Base-by-base conservation (phyloP, 2,797 vertebrate genomes). In the Aulostomus chinensis region DNA sequence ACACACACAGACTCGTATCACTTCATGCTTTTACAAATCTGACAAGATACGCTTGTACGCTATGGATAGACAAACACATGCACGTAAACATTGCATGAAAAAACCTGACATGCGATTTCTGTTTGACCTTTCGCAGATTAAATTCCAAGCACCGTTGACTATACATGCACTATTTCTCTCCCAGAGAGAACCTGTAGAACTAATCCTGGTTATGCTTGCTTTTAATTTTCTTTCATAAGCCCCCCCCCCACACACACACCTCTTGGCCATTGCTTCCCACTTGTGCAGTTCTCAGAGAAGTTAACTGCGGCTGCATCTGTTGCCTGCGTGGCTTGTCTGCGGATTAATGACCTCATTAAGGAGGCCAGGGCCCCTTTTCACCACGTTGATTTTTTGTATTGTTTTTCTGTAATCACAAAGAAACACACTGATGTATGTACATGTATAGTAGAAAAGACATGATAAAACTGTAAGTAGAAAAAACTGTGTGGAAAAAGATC, bases 121-220 rank as follows among this genome's bases (percentile, higher is more conserved):
- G 30, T 58, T 54, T 79, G 78, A 87, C 79, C 72, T 86, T 85
- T 77, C 32, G 25, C 40, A 58, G 39, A 69, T 66, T 24, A 33
- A 33, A 58, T 43, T 62, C 21, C 16, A 17, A 11, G 20, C 11
- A 7, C 40, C 8, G 33, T 39, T 66, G 61, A 79, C 50, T 55
- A 39, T 41, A 63, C 26, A 47, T 46, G 1, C 33, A 18, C 15
- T 16, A 15, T 38, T 56, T 58, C 12, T 35, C 45, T 7, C 10
- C 10, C 17, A 43, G 5, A 26, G 6, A 57, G 14, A 61, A 41
- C 9, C 11, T 47, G 13, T 20, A 7, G 7, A 15, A 45, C 16
- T 47, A 48, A 51, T 63, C 50, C 9, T 50, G 33, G 21, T 34
- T 38, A 32, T 22, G 54, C 66, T n/a, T n/a, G n/a, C n/a, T n/a